phyloP scores from a whole-genome alignment of 1,140 invertebrate genomes.

The Helicoverpa armigera region DNA sequence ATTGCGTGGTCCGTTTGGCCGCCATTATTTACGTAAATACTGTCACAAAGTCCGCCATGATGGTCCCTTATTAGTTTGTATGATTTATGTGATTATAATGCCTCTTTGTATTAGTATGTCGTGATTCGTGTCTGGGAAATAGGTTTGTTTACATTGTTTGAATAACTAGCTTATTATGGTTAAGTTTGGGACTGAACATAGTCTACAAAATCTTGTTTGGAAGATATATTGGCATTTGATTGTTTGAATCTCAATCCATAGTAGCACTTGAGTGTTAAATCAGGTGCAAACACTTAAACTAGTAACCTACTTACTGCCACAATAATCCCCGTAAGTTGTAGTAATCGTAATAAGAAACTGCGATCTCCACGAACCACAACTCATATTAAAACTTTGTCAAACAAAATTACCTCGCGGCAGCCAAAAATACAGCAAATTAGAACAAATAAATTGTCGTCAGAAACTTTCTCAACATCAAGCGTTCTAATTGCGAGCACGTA shows the following conservation, averaged over 20 bases:
- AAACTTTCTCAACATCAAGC: slow-evolving; percentile 9
- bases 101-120: slow-evolving; percentile 14
- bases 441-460: slow-evolving; percentile 12
- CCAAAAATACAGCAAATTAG: slow-evolving; percentile 14
- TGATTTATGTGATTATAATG: slow-evolving; percentile 40
- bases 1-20: slow-evolving; percentile 14
- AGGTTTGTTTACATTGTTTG: not conserved
- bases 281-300: too few species aligned
- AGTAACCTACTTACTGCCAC: too few species aligned
- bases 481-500: slow-evolving; percentile 29
- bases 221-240: too few species aligned
- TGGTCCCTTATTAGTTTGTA: slow-evolving; percentile 8
- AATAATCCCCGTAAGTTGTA: too few species aligned
- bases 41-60: slow-evolving; percentile 21
- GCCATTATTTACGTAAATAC: slow-evolving; percentile 37
- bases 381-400: not conserved
- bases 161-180: too few species aligned
- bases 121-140: not conserved
- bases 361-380: not conserved
- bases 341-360: not conserved
- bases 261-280: too few species aligned
- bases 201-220: too few species aligned
- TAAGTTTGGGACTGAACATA: too few species aligned
- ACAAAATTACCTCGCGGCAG: not conserved
- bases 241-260: too few species aligned